Conservation (phyloP, 2,888 invertebrate species). For the Polydrusus cervinus region DNA sequence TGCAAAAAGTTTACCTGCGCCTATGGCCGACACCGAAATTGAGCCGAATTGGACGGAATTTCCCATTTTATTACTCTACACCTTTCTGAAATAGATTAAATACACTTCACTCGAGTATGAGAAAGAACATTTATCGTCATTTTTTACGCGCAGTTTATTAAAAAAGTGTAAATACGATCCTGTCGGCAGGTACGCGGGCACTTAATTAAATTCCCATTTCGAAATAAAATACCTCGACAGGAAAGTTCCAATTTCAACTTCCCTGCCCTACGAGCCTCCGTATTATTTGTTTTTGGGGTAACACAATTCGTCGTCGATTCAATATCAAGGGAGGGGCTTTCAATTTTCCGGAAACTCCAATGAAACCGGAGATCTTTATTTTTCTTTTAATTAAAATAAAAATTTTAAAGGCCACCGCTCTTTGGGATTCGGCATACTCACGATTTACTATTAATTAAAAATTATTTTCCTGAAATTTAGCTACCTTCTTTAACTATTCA, state of each 20-base stretch:
- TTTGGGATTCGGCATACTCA: no score
- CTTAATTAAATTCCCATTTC: conserved; percentile 29
- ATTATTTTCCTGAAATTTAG: no score
- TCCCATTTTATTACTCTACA: no score
- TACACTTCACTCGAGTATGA: no score
- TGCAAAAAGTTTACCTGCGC: no score
- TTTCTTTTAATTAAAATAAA: conserved; percentile 7
- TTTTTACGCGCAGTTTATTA: neutral
- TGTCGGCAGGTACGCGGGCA: neutral
- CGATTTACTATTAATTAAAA: no score
- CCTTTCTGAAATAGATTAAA: no score
- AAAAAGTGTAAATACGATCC: neutral
- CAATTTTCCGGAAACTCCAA: conserved; percentile 1
- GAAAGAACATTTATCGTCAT: neutral
- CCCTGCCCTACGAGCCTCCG: conserved; percentile 8
- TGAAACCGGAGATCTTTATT: neutral
- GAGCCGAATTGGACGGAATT: no score
- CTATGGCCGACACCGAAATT: no score
- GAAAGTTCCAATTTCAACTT: conserved; percentile 24
- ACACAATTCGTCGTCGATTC: conserved; percentile 7
- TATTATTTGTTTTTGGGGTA: conserved; percentile 18
- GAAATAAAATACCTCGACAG: conserved; percentile 24
- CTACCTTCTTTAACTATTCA: no score
- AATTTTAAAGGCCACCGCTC: neutral
- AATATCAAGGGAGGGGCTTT: conserved; percentile 20